Evolutionary conservation across 2,888 invertebrate genomes (phyloP), one percentile per base, ranked within the genome.

Genomic region (Amorpha juglandis): DNA sequence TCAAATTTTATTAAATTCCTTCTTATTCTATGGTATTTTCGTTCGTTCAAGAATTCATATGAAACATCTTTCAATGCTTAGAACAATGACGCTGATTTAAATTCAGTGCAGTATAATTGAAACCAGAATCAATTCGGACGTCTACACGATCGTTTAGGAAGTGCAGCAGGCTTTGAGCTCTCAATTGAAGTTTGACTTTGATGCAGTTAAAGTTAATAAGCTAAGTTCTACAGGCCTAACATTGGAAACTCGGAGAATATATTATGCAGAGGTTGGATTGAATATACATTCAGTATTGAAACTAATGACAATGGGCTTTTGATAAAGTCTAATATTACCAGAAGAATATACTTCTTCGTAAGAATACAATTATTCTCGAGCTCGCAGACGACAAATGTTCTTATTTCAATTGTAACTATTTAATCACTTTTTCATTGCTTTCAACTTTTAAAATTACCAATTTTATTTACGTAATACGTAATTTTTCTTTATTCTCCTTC

Each of bases 121-220:
- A 51, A 16, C 63, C 12, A 63, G 16, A 6, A 63, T 63, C 51
- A 51, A 63, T 63, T 50, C n/a, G 50, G 9, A 50, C 33, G 27
- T 63, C 6, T 16, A 38, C 16, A 38, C 35, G 38, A 48, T 38
- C 48, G 9, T 48, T 33, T 12, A 21, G 35, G 48, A 35, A 50
- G 33, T 33, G 9, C 19, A 50, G 9, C 19, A 50, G 35, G 50
- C 38, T 58, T 58, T 12, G 45, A 38, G 55, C 38, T 52, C 19
- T 6, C 27, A 38, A 38, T 38, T 58, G 38, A 38, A 58, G 38
- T 38, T 53, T 35, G 38, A 58, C 16, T 58, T 55, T 38, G 19
- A 38, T 38, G 19, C 55, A 19, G 19, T 58, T 35, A 38, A 33
- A 6, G 8, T 33, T n/a, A n/a, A n/a, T 3, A 27, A n/a, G 19